Evolutionary conservation across 2,888 invertebrate species (phyloP).

Genomic region (Aphidius colemani): DNA sequence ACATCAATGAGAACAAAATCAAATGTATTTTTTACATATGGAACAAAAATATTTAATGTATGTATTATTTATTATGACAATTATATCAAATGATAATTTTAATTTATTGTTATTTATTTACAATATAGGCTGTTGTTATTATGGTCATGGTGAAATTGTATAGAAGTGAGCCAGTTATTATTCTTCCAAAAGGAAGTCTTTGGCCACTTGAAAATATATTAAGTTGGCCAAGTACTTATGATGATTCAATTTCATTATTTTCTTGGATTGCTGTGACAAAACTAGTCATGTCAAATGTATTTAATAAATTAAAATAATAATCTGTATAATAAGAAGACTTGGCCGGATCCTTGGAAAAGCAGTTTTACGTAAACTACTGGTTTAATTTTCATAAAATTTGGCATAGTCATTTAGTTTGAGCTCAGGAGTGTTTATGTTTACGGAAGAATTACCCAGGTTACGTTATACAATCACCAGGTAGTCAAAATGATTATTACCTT

Average conservation of each 20-base stretch:
- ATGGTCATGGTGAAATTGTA: slow-evolving; percentile 43
- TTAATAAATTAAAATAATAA: slow-evolving; percentile 1
- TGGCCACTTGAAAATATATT: slow-evolving; percentile 49
- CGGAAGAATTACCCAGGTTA: too few relatives aligned
- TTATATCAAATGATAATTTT: neutral
- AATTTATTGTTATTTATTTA: neutral
- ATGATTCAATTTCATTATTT: slow-evolving; percentile 50
- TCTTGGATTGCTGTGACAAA: slow-evolving; percentile 46
- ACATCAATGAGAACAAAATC: slow-evolving; percentile 37
- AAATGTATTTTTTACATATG: slow-evolving; percentile 38
- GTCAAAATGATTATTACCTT: too few relatives aligned
- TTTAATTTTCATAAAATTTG: too few relatives aligned
- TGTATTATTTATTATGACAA: slow-evolving; percentile 33
- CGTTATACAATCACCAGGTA: too few relatives aligned
- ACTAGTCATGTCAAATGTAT: slow-evolving; percentile 36
- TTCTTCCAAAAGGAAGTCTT: slow-evolving; percentile 44
- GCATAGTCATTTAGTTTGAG: too few relatives aligned
- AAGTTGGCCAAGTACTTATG: slow-evolving; percentile 50
- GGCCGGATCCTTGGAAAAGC: too few relatives aligned
- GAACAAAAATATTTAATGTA: slow-evolving; percentile 45
- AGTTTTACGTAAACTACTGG: too few relatives aligned
- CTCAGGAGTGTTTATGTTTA: too few relatives aligned
- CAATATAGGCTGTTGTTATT: slow-evolving; percentile 39
- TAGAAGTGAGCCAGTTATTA: slow-evolving; percentile 46
- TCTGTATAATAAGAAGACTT: too few relatives aligned